Percentiles rank a stretch among this genome's conserved stretches.
Evolutionary conservation across 2,888 invertebrate genomes (phyloP).

Genomic region (Amorpha juglandis): DNA sequence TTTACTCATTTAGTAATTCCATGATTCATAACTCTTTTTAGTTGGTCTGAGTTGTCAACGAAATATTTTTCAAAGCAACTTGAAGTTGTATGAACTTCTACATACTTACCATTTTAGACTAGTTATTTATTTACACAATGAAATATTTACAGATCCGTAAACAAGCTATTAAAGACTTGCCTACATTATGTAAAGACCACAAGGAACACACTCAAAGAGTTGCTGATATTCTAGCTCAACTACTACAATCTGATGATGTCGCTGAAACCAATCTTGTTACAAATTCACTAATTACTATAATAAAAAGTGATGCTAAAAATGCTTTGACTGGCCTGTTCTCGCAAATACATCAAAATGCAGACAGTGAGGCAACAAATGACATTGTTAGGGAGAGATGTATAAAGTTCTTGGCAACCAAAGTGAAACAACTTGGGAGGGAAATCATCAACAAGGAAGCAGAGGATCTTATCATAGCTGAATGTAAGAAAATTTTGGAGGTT

Average conservation of each 20-base stretch:
- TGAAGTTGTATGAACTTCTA: too few species aligned
- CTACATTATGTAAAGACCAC: slow-evolving; percentile 92
- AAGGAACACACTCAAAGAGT: slow-evolving; percentile 93
- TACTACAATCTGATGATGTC: slow-evolving; percentile 93
- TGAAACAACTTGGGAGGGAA: slow-evolving; percentile 91
- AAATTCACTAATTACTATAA: slow-evolving; percentile 90
- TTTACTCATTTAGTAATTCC: too few species aligned
- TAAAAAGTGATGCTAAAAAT: slow-evolving; percentile 89
- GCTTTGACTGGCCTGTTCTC: slow-evolving; percentile 83
- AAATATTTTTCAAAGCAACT: too few species aligned
- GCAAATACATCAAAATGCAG: slow-evolving; percentile 81
- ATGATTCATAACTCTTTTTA: too few species aligned
- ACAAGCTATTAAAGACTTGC: slow-evolving; percentile 96
- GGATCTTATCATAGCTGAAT: slow-evolving; percentile 91
- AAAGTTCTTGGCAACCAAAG: slow-evolving; percentile 93
- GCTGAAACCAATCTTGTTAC: slow-evolving; percentile 93
- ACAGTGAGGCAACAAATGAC: slow-evolving; percentile 85
- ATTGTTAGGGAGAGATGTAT: slow-evolving; percentile 93
- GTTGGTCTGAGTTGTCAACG: too few species aligned
- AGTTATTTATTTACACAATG: background rate
- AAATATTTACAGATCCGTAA: slow-evolving; percentile 90
- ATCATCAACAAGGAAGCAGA: slow-evolving; percentile 93
- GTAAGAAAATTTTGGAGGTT: slow-evolving; percentile 93
- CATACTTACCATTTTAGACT: too few species aligned
- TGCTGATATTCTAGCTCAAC: slow-evolving; percentile 95